Percentiles rank a stretch among this genome's conserved stretches.
Conservation (phyloP, 2,797 vertebrate genomes). For the Babyrousa celebensis region DNA sequence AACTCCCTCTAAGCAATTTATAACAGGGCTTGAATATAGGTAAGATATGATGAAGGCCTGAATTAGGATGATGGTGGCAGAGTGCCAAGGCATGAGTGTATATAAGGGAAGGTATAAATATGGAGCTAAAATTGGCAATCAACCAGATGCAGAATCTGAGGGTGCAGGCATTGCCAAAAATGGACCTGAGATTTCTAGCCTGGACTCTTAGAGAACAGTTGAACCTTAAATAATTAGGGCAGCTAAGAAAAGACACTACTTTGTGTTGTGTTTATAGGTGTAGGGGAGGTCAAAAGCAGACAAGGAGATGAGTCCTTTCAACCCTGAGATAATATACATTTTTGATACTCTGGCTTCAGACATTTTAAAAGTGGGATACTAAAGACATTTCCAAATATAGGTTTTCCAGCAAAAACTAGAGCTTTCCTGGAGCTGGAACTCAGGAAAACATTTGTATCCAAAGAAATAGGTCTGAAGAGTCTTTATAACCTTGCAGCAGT, state of each 20-base stretch:
- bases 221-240: not conserved
- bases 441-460: constrained; percentile 19
- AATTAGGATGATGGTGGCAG: not conserved
- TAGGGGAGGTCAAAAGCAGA: not conserved
- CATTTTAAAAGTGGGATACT: constrained; percentile 49
- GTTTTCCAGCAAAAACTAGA: constrained; percentile 53
- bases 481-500: constrained; percentile 1
- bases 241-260: not conserved
- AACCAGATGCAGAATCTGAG: not conserved
- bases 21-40: not conserved
- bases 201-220: not conserved
- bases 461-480: not conserved
- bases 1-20: not conserved
- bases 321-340: not conserved
- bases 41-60: not conserved
- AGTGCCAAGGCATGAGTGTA: not conserved
- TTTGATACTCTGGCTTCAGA: constrained; percentile 32
- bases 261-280: not conserved
- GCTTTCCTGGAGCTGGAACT: not conserved
- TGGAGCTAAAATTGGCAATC: not conserved
- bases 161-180: not conserved
- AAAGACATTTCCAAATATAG: not conserved
- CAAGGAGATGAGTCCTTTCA: not conserved
- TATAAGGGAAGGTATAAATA: not conserved
- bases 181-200: not conserved